These are phyloP conservation scores for Aphrocallistes beatrix DNA, from an alignment of 37 sponge, comb jelly and placozoan genomes.

Conservation along the genomic window DNA sequence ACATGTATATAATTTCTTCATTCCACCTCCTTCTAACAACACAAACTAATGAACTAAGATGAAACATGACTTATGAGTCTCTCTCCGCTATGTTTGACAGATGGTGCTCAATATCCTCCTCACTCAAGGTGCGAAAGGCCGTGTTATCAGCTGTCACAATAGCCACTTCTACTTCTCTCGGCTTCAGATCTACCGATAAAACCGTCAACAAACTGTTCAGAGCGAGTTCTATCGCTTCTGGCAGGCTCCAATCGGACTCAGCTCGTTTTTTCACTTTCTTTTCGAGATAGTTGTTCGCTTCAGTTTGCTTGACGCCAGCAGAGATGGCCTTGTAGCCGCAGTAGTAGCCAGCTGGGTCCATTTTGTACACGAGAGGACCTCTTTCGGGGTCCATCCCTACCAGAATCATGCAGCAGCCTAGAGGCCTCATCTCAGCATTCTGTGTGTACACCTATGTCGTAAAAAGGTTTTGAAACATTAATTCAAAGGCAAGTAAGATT, in stretches of 20 bases:
- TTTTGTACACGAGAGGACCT: slow-evolving; percentile 84
- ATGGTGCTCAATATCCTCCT: slow-evolving; percentile 67
- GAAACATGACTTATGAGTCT: slow-evolving; percentile 32
- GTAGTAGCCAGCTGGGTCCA: slow-evolving; percentile 96
- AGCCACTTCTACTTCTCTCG: slow-evolving; percentile 86
- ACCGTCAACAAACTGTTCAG: slow-evolving; percentile 64
- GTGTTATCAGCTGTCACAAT: slow-evolving; percentile 78
- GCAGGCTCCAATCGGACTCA: not conserved
- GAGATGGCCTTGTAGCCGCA: slow-evolving; percentile 95
- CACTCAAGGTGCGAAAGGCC: slow-evolving; percentile 52
- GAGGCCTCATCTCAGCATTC: slow-evolving; percentile 85
- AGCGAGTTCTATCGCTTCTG: slow-evolving; percentile 44
- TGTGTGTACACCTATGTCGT: slow-evolving; percentile 76
- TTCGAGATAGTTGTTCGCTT: slow-evolving; percentile 92
- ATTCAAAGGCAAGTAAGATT: too few species aligned
- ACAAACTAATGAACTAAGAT: too few species aligned
- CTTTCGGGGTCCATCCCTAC: slow-evolving; percentile 58
- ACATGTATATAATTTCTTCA: too few species aligned
- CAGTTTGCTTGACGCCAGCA: slow-evolving; percentile 90
- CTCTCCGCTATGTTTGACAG: slow-evolving; percentile 73
- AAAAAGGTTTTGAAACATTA: not conserved
- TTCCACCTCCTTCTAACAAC: too few species aligned
- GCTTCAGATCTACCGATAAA: slow-evolving; percentile 85
- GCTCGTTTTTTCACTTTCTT: slow-evolving; percentile 95
- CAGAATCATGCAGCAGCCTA: slow-evolving; percentile 92